A percentile compares a stretch with the other conserved stretches of the same genome.
These are phyloP conservation scores for Hybognathus amarus DNA, from an alignment of 2,797 vertebrate species.

Conservation along the genomic window DNA sequence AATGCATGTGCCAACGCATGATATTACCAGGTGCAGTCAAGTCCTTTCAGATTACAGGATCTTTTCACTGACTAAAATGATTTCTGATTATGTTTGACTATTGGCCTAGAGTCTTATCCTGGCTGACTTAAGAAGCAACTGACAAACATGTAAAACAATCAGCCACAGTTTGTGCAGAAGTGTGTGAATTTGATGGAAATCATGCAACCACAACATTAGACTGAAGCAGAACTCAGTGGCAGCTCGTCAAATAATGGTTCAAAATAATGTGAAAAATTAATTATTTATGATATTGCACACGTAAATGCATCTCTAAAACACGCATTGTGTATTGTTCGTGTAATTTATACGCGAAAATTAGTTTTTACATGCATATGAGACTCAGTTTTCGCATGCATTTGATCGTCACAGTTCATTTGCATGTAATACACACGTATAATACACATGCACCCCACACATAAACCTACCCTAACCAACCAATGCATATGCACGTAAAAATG, in stretches of 20 bases:
- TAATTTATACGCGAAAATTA: too few relatives aligned
- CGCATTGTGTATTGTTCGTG: too few relatives aligned
- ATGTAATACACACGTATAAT: too few relatives aligned
- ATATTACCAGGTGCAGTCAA: constrained; percentile 1
- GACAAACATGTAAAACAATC: not conserved
- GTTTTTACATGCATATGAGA: too few relatives aligned
- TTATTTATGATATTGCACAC: too few relatives aligned
- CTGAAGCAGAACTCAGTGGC: not conserved
- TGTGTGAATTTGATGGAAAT: not conserved
- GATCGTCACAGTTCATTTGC: too few relatives aligned
- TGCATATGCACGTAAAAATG: too few relatives aligned
- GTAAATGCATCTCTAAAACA: too few relatives aligned
- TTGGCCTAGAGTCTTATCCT: not conserved
- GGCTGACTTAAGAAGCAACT: not conserved
- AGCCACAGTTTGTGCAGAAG: not conserved
- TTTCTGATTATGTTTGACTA: not conserved
- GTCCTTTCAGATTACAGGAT: not conserved
- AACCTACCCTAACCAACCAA: too few relatives aligned
- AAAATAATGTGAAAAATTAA: not conserved
- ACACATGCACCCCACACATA: too few relatives aligned
- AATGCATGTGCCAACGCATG: not conserved
- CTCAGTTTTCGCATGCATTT: too few relatives aligned
- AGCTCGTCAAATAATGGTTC: not conserved
- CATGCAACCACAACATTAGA: not conserved
- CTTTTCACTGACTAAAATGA: not conserved